Conservation (phyloP, 53 echinoderm and acorn worm genomes). For the Echinometra lucunter region DNA sequence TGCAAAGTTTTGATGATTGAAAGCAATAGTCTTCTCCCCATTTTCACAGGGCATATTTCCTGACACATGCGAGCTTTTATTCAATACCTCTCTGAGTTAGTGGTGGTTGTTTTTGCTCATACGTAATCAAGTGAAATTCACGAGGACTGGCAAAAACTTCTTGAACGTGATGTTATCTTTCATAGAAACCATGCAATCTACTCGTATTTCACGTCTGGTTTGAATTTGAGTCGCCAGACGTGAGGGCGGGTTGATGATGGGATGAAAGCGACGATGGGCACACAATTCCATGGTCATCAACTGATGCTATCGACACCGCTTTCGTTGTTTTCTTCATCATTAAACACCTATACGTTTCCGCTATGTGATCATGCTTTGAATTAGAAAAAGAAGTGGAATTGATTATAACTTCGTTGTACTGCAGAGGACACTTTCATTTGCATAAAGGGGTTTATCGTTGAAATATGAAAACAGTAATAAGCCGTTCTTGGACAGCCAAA, state of each 20-base stretch:
- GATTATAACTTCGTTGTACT: background rate
- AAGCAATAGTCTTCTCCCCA: background rate
- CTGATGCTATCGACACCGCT: background rate
- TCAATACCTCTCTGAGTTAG: background rate
- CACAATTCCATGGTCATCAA: background rate
- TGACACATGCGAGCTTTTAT: background rate
- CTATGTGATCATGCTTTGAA: background rate
- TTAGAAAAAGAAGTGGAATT: background rate
- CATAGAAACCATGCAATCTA: background rate
- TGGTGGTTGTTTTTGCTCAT: background rate
- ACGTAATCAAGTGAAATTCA: background rate
- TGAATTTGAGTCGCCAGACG: background rate
- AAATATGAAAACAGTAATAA: no score
- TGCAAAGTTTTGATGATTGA: background rate
- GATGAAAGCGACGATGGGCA: background rate
- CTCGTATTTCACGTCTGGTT: background rate
- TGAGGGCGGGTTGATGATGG: background rate
- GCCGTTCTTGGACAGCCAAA: no score
- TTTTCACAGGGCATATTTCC: background rate
- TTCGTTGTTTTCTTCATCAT: background rate
- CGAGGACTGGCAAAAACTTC: background rate
- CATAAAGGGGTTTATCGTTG: background rate
- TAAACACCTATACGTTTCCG: background rate
- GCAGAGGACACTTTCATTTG: background rate
- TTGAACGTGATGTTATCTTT: background rate